These are phyloP conservation scores for Lophura nycthemera DNA, from an alignment of 2,113 vertebrate genomes.

Conservation along the genomic window DNA sequence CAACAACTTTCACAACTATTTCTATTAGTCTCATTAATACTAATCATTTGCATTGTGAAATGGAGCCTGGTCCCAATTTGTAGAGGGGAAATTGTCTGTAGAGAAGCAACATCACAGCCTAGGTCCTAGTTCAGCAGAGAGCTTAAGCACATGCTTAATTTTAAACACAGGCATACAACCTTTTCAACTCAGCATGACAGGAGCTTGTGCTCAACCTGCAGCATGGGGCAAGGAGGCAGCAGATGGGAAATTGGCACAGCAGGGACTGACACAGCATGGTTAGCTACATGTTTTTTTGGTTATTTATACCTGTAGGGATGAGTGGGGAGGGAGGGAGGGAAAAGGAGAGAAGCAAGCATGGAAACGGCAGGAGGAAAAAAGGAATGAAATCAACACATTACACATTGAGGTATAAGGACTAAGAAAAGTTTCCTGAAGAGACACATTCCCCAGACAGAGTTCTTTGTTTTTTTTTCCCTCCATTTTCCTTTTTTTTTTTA, in stretches of 20 bases:
- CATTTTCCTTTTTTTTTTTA: neutral
- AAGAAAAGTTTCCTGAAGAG: neutral
- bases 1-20: neutral
- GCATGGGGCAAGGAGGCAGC: neutral
- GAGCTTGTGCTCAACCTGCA: neutral
- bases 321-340: neutral
- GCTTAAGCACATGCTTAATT: neutral
- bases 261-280: neutral
- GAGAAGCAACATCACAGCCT: neutral
- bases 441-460: neutral
- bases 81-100: neutral
- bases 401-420: neutral
- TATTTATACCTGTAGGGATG: conserved; percentile 31
- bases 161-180: neutral
- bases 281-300: neutral
- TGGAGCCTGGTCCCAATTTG: neutral
- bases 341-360: neutral
- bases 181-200: neutral
- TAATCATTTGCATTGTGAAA: neutral
- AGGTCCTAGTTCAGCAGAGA: neutral
- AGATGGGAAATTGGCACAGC: conserved; percentile 42
- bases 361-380: neutral
- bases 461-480: accelerated
- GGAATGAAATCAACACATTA: neutral
- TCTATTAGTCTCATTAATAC: neutral